Percentiles rank a stretch among this genome's conserved stretches.
Conservation (phyloP, 1,140 invertebrate species). For the Anadara kagoshimensis region DNA sequence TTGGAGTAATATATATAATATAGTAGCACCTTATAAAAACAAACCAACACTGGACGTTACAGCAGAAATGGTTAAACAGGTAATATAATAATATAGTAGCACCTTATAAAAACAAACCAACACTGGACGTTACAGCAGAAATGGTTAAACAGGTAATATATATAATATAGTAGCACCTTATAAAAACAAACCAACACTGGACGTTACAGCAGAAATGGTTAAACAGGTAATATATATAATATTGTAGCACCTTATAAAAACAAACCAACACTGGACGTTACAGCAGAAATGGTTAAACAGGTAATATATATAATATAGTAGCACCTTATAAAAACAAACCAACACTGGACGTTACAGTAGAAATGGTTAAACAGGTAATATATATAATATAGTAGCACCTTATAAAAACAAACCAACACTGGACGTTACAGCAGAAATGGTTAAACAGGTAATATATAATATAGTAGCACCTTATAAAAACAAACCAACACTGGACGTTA, state of each 20-base stretch:
- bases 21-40: slow-evolving; percentile 50
- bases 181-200: slow-evolving; percentile 48
- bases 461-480: slow-evolving; percentile 57
- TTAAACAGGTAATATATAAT: slow-evolving; percentile 83
- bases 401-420: slow-evolving; percentile 48
- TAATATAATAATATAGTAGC: no score
- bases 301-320: no score
- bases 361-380: slow-evolving; percentile 80
- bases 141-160: slow-evolving; percentile 81
- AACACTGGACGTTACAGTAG: slow-evolving; percentile 73
- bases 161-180: slow-evolving; percentile 78
- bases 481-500: slow-evolving; percentile 7
- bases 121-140: slow-evolving; percentile 74
- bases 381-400: slow-evolving; percentile 80
- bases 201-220: slow-evolving; percentile 78
- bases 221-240: slow-evolving; percentile 84
- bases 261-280: slow-evolving; percentile 51
- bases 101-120: slow-evolving; percentile 40
- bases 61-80: slow-evolving; percentile 81
- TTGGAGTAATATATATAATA: slow-evolving; percentile 87
- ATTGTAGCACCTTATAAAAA: slow-evolving; percentile 40
- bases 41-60: slow-evolving; percentile 59
- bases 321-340: slow-evolving; percentile 41
- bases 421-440: slow-evolving; percentile 78
- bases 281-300: slow-evolving; percentile 75